These are phyloP conservation scores for Lepeophtheirus nordmannii DNA, from an alignment of 2,888 invertebrate species.

Conservation along the genomic window DNA sequence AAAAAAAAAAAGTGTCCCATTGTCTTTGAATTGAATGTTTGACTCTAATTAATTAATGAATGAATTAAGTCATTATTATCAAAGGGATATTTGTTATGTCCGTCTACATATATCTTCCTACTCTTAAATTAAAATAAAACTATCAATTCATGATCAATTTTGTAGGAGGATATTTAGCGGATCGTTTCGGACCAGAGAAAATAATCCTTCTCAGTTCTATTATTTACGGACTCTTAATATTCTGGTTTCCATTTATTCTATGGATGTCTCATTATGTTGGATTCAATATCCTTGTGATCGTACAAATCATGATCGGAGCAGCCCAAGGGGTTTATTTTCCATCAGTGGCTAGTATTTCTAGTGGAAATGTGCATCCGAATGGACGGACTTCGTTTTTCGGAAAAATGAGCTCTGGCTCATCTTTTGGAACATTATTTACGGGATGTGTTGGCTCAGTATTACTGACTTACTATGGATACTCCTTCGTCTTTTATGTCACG, in stretches of 20 bases:
- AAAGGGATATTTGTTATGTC: too few species aligned
- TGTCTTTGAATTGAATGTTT: too few species aligned
- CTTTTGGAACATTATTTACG: slow-evolving; percentile 47
- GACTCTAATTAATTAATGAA: too few species aligned
- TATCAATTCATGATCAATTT: background rate
- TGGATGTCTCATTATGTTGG: slow-evolving; percentile 36
- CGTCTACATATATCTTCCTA: too few species aligned
- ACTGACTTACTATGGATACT: slow-evolving; percentile 49
- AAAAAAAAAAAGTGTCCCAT: too few species aligned
- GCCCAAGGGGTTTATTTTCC: slow-evolving; percentile 54
- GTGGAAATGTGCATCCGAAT: slow-evolving; percentile 45
- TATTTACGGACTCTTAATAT: slow-evolving; percentile 43
- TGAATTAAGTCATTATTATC: too few species aligned
- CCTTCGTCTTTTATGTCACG: slow-evolving; percentile 46
- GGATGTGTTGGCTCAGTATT: slow-evolving; percentile 51
- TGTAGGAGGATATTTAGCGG: background rate
- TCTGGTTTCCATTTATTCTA: slow-evolving; percentile 43
- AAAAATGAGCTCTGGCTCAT: slow-evolving; percentile 46
- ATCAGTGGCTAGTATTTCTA: slow-evolving; percentile 50
- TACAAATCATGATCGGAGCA: slow-evolving; percentile 48
- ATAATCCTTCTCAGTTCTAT: slow-evolving; percentile 47
- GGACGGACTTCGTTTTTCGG: slow-evolving; percentile 53
- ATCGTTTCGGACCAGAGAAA: slow-evolving; percentile 46
- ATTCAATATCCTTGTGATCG: slow-evolving; percentile 43
- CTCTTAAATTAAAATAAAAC: too few species aligned